Evolutionary conservation across 2,113 vertebrate genomes (phyloP).

Genomic region (Alligator sinensis): DNA sequence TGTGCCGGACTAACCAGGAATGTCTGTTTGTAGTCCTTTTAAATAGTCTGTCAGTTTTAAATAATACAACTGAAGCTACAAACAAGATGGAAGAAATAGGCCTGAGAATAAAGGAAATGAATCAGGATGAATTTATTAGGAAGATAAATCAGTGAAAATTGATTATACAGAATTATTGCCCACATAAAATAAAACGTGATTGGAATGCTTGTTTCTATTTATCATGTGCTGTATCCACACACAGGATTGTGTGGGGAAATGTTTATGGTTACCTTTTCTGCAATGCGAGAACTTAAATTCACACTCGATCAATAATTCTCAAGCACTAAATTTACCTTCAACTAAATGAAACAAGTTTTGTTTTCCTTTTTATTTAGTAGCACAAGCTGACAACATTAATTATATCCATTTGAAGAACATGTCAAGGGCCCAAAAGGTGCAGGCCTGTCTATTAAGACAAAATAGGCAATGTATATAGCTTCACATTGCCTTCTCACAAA

Average conservation of each 20-base stretch:
- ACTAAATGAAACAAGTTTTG: conserved; percentile 33
- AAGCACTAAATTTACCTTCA: conserved; percentile 33
- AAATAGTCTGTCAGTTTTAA: conserved; percentile 33
- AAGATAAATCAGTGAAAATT: conserved; percentile 12
- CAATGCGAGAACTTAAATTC: conserved; percentile 22
- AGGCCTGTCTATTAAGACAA: not conserved
- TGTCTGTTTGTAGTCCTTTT: conserved; percentile 16
- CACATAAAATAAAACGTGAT: conserved; percentile 39
- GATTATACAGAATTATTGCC: conserved; percentile 41
- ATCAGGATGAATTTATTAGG: not conserved
- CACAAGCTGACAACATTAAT: not conserved
- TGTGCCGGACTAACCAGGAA: not conserved
- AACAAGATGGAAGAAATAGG: not conserved
- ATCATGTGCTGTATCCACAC: not conserved
- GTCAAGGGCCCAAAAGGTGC: not conserved
- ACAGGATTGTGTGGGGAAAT: conserved; percentile 17
- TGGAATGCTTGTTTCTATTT: conserved; percentile 16
- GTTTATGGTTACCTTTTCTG: not conserved
- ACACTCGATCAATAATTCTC: conserved; percentile 38
- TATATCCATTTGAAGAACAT: conserved; percentile 34
- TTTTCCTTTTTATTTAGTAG: conserved; percentile 31
- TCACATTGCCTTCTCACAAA: not conserved
- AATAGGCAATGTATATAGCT: not conserved
- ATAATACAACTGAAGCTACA: not conserved
- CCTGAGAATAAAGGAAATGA: not conserved